Conservation (phyloP, 2,888 invertebrate genomes). For the Drosophila aldrichi region DNA sequence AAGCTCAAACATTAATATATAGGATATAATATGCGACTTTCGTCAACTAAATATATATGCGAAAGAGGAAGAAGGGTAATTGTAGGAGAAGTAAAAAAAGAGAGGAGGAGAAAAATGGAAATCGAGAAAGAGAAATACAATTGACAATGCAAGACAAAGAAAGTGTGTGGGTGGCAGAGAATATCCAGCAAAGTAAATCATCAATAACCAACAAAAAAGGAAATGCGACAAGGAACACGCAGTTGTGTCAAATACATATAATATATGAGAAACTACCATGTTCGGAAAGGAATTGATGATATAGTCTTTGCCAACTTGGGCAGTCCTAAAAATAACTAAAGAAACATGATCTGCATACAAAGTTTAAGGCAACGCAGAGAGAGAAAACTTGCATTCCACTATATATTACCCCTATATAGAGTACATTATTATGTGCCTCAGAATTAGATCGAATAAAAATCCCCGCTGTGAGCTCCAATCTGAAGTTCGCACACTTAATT, state of each 20-base stretch:
- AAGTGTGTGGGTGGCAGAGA: background rate
- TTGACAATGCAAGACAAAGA: background rate
- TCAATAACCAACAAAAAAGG: background rate
- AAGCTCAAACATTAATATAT: too few relatives aligned
- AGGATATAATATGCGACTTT: too few relatives aligned
- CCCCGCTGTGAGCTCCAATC: background rate
- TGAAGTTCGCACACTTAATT: background rate
- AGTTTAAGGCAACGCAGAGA: background rate
- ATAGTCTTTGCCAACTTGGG: background rate
- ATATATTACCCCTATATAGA: background rate
- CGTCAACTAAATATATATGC: too few relatives aligned
- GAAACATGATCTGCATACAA: conserved; percentile 3
- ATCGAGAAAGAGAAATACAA: background rate
- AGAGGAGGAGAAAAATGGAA: background rate
- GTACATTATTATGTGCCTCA: background rate
- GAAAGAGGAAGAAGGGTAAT: too few relatives aligned
- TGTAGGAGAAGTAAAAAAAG: too few relatives aligned
- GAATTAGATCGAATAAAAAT: background rate
- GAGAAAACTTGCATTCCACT: background rate
- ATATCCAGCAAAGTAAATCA: background rate
- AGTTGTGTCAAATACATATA: background rate
- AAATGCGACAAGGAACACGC: background rate
- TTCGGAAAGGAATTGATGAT: background rate
- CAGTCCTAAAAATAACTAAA: background rate
- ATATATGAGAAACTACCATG: background rate